These are phyloP conservation scores for Agonopterix arenella DNA, from an alignment of 2,888 invertebrate species.

Conservation along the genomic window DNA sequence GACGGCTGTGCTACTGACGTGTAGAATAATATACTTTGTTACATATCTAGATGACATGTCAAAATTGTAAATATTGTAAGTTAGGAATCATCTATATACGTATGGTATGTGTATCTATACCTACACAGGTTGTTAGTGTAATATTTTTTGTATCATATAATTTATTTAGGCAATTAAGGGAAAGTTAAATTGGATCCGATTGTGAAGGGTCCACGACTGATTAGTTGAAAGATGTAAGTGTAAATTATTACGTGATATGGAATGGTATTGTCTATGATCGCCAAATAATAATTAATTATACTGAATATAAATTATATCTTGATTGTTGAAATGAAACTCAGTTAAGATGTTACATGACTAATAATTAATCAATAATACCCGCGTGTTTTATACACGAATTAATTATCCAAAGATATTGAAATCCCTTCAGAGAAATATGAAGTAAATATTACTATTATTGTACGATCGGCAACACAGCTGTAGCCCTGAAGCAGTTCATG, in stretches of 20 bases:
- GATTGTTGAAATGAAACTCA: slow-evolving; percentile 58
- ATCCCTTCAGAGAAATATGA: slow-evolving; percentile 34
- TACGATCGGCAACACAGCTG: slow-evolving; percentile 2
- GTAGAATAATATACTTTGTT: slow-evolving; percentile 56
- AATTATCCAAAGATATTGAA: slow-evolving; percentile 47
- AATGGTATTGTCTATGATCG: slow-evolving; percentile 69
- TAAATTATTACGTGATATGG: slow-evolving; percentile 68
- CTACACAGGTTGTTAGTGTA: slow-evolving; percentile 57
- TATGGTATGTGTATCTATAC: slow-evolving; percentile 54
- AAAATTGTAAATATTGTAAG: slow-evolving; percentile 50
- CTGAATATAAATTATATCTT: slow-evolving; percentile 35
- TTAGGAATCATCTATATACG: slow-evolving; percentile 44
- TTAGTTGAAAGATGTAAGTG: slow-evolving; percentile 71
- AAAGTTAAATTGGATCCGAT: slow-evolving; percentile 68
- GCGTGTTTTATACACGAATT: slow-evolving; percentile 20
- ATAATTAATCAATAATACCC: slow-evolving; percentile 21
- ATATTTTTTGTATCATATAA: slow-evolving; percentile 76
- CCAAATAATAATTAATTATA: slow-evolving; percentile 63
- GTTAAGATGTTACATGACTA: slow-evolving; percentile 51
- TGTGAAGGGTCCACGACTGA: slow-evolving; percentile 69
- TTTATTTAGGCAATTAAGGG: slow-evolving; percentile 70
- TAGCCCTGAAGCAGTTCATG: neutral
- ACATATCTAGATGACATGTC: slow-evolving; percentile 43
- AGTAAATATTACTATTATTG: slow-evolving; percentile 25
- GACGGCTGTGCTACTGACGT: slow-evolving; percentile 96